Percentiles rank a stretch among this genome's conserved stretches.
Evolutionary conservation across 2,888 invertebrate species (phyloP).

Genomic region (Trachelus iudaicus): DNA sequence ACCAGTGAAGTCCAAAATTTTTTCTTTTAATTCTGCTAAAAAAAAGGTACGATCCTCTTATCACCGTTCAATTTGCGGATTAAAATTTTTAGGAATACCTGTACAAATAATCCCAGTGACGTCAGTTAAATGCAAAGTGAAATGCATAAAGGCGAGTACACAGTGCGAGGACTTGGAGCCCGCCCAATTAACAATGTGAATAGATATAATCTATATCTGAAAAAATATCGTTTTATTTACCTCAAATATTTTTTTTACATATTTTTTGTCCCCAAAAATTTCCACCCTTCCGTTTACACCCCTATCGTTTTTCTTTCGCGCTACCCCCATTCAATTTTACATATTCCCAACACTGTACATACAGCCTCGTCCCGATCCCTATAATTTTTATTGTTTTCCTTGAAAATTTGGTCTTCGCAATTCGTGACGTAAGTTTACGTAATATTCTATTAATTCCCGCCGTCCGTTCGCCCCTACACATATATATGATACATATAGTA

Average conservation of each 20-base stretch:
- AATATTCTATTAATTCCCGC: not conserved
- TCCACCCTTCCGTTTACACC: not conserved
- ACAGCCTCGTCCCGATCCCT: not conserved
- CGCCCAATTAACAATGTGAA: not conserved
- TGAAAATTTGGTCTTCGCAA: slow-evolving; percentile 31
- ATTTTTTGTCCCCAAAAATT: not conserved
- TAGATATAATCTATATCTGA: not conserved
- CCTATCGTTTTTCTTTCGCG: not conserved
- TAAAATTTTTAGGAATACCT: not conserved
- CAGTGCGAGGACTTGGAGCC: not conserved
- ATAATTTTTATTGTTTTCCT: not conserved
- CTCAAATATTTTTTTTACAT: not conserved
- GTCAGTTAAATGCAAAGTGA: not conserved
- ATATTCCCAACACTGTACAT: not conserved
- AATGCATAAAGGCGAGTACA: not conserved
- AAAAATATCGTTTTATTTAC: not conserved
- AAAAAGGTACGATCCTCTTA: not conserved
- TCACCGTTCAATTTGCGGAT: not conserved
- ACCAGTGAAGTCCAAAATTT: too few species aligned
- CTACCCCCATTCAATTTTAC: not conserved
- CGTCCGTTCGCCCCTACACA: not conserved
- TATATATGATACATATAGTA: not conserved
- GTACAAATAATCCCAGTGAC: not conserved
- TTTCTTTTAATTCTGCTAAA: not conserved
- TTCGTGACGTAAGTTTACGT: slow-evolving; percentile 31